Conservation (phyloP, 2,113 vertebrate species). For the Nothocercus nigrocapillus region DNA sequence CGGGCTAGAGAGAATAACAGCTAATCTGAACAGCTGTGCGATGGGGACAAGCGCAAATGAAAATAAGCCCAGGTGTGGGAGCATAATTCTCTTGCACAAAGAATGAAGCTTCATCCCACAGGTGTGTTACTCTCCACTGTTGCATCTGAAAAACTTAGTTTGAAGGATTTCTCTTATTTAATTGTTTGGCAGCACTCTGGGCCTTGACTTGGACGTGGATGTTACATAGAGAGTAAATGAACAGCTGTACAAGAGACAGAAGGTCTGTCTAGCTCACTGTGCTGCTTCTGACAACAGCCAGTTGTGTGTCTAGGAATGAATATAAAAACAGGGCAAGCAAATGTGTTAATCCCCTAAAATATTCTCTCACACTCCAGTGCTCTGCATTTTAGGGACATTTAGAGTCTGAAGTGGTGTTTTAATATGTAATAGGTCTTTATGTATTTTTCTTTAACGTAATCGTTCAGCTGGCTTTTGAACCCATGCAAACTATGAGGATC, state of each 20-base stretch:
- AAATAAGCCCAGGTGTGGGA: conserved; percentile 45
- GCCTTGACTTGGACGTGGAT: neutral
- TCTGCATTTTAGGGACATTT: neutral
- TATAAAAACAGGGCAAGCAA: neutral
- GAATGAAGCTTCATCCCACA: conserved; percentile 20
- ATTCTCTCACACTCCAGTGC: neutral
- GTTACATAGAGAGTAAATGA: neutral
- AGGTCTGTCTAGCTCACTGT: neutral
- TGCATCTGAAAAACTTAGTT: conserved; percentile 30
- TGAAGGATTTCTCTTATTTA: conserved; percentile 29
- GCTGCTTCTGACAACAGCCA: neutral
- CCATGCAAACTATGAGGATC: fast-evolving
- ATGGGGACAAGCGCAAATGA: conserved; percentile 45
- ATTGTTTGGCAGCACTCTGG: neutral
- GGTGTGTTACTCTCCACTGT: neutral
- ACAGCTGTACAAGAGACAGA: neutral
- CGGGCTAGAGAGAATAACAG: conserved; percentile 16
- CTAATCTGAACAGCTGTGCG: conserved; percentile 65
- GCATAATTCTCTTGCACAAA: conserved; percentile 11
- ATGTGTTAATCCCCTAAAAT: neutral
- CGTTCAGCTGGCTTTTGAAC: neutral
- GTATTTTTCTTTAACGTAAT: neutral
- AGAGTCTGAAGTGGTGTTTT: neutral
- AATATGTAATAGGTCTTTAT: neutral
- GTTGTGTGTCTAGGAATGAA: neutral